A percentile compares a stretch with the other conserved stretches of the same genome.
These are phyloP conservation scores for Osmerus mordax DNA, from an alignment of 2,113 vertebrate genomes.

Conservation along the genomic window DNA sequence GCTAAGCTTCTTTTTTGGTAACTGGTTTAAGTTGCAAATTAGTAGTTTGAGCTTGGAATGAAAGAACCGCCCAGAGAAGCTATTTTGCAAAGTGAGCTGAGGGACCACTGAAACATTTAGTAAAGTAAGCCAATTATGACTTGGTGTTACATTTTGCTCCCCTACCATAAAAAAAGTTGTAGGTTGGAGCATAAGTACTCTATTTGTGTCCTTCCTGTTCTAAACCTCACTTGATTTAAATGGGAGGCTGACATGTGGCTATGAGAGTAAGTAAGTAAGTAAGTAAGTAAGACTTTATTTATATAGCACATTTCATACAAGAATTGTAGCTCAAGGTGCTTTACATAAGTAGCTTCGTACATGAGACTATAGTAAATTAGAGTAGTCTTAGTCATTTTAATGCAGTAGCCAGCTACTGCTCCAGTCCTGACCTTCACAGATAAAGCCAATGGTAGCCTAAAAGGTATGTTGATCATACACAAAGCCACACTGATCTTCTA, in stretches of 20 bases:
- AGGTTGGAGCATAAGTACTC: too few species aligned
- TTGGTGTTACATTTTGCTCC: not conserved
- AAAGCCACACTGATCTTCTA: slow-evolving; percentile 11
- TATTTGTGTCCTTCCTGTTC: too few species aligned
- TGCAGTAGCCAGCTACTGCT: not conserved
- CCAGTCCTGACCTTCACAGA: not conserved
- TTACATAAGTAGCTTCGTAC: too few species aligned
- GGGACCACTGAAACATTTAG: not conserved
- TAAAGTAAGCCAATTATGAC: not conserved
- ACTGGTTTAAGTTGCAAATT: not conserved
- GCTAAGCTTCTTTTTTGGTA: not conserved
- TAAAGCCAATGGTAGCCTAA: not conserved
- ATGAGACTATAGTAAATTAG: not conserved
- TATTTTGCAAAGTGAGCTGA: not conserved
- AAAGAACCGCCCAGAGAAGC: slow-evolving; percentile 1
- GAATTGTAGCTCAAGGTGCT: too few species aligned
- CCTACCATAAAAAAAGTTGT: not conserved
- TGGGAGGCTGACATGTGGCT: too few species aligned
- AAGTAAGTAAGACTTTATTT: too few species aligned
- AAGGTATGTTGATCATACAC: not conserved
- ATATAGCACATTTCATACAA: too few species aligned
- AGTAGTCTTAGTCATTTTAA: not conserved
- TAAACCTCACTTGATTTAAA: too few species aligned
- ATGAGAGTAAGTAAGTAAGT: too few species aligned
- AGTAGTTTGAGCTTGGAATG: not conserved